Conservation (phyloP, 2,113 vertebrate species). For the Mobula birostris region DNA sequence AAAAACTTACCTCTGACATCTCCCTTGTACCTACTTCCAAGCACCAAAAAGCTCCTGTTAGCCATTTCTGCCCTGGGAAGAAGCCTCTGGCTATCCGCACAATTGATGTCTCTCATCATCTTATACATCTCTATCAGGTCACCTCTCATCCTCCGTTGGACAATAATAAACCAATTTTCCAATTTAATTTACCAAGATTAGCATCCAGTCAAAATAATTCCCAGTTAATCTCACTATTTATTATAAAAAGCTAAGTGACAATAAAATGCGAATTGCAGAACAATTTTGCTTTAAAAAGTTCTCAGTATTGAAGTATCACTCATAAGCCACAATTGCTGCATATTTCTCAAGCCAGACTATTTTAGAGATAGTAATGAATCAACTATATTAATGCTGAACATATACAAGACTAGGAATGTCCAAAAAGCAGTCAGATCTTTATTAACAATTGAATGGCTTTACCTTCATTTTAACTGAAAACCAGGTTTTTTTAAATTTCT, state of each 20-base stretch:
- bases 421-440: background rate
- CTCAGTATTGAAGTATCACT: background rate
- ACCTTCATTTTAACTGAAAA: background rate
- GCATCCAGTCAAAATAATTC: background rate
- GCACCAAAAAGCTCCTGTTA: too few relatives aligned
- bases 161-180: too few relatives aligned
- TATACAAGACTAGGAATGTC: background rate
- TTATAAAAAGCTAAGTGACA: background rate
- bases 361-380: background rate
- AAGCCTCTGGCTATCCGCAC: too few relatives aligned
- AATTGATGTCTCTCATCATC: too few relatives aligned
- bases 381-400: background rate
- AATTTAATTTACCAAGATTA: too few relatives aligned
- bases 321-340: background rate
- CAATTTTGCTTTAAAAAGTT: background rate
- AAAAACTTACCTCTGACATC: too few relatives aligned
- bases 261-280: too few relatives aligned
- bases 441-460: background rate
- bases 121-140: too few relatives aligned
- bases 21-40: too few relatives aligned
- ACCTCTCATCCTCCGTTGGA: too few relatives aligned
- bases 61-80: too few relatives aligned
- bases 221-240: background rate
- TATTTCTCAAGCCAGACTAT: background rate
- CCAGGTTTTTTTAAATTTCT: background rate